Percentiles rank a stretch among this genome's conserved stretches.
Conservation (phyloP, 2,797 vertebrate species). For the Silurus lanzhouensis region DNA sequence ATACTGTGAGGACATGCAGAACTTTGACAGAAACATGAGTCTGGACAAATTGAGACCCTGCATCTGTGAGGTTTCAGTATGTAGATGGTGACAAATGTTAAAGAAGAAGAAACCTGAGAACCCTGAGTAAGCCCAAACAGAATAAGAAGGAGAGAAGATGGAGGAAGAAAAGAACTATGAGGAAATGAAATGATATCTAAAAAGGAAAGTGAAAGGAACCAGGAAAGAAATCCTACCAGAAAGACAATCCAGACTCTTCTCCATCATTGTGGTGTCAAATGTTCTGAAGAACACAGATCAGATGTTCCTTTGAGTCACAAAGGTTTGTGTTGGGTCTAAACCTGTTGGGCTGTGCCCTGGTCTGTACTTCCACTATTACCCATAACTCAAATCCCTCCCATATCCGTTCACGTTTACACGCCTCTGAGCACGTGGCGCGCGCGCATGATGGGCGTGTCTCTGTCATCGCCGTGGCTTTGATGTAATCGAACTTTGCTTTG, state of each 20-base stretch:
- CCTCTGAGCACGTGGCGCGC: not conserved
- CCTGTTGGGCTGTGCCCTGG: not conserved
- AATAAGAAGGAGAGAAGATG: not conserved
- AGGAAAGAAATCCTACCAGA: conserved; percentile 1
- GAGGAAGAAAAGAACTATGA: not conserved
- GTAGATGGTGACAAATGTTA: too few relatives aligned
- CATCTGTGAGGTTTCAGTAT: too few relatives aligned
- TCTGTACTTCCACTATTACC: not conserved
- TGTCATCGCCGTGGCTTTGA: not conserved
- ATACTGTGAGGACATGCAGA: not conserved
- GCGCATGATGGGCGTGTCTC: not conserved
- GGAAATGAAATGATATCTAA: not conserved
- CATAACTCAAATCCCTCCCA: not conserved
- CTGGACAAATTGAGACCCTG: too few relatives aligned
- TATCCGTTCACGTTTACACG: too few relatives aligned
- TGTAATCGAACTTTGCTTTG: not conserved
- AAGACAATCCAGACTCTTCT: not conserved
- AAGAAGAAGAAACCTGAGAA: not conserved
- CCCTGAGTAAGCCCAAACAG: not conserved
- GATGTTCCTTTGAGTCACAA: not conserved
- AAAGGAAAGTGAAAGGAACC: not conserved
- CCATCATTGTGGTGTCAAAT: not conserved
- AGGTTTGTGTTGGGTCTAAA: too few relatives aligned
- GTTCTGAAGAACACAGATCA: too few relatives aligned
- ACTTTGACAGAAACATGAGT: too few relatives aligned